A percentile compares a stretch with the other conserved stretches of the same genome.
phyloP scores from a whole-genome alignment of 2,113 vertebrate species.

The Vireo altiloquus region DNA sequence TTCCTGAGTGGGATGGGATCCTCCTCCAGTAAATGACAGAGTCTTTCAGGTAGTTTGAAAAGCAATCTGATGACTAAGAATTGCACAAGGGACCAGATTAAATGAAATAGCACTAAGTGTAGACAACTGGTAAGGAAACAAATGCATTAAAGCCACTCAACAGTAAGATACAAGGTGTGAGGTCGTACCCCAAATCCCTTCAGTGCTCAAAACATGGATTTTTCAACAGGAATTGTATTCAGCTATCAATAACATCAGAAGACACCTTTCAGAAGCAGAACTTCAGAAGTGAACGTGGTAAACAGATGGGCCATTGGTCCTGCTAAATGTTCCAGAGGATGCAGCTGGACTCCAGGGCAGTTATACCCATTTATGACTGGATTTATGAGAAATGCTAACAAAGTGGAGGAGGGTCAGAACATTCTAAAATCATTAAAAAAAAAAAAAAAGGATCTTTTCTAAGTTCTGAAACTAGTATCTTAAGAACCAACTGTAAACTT shows the following conservation, averaged over 20 bases:
- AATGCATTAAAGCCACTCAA: neutral
- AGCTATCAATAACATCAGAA: neutral
- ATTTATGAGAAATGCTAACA: neutral
- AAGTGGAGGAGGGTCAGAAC: neutral
- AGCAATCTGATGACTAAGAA: neutral
- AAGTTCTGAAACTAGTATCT: neutral
- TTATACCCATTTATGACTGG: neutral
- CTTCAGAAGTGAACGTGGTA: neutral
- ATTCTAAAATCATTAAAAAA: neutral
- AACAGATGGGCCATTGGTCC: neutral
- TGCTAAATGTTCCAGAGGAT: neutral
- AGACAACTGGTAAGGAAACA: neutral
- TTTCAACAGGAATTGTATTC: neutral
- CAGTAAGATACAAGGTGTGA: rapidly evolving
- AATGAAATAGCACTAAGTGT: neutral
- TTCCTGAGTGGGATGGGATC: neutral
- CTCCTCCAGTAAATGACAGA: neutral
- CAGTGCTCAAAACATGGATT: neutral
- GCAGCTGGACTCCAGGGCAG: neutral
- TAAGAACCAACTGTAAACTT: neutral
- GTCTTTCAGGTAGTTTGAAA: neutral
- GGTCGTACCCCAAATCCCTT: neutral
- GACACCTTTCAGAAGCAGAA: neutral
- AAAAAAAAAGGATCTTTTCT: neutral
- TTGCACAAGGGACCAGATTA: neutral